These are phyloP conservation scores for Scaptomyza montana DNA, from an alignment of 1,140 invertebrate genomes.

Conservation along the genomic window DNA sequence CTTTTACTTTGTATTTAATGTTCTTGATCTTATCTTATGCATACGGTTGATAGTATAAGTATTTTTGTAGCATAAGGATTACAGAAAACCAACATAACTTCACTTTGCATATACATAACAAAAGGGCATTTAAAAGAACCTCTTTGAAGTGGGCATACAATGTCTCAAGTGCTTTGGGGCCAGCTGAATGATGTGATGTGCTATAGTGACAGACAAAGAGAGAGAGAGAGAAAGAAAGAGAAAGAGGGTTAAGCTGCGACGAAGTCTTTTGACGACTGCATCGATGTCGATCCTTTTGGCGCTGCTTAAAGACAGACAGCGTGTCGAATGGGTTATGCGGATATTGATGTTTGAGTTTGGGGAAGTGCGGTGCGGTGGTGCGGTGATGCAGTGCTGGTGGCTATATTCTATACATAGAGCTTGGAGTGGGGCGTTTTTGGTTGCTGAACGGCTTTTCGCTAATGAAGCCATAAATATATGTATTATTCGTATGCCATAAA, in stretches of 20 bases:
- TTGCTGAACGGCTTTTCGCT: conserved; percentile 60
- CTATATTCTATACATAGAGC: background rate
- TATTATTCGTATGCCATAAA: conserved; percentile 76
- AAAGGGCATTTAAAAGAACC: conserved; percentile 57
- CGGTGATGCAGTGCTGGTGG: conserved; percentile 5
- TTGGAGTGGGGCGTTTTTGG: conserved; percentile 32
- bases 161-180: conserved; percentile 64
- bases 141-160: conserved; percentile 72
- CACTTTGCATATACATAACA: conserved; percentile 42
- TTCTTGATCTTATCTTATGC: background rate
- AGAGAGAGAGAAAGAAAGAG: conserved; percentile 26
- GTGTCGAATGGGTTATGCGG: conserved; percentile 65
- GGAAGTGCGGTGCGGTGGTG: background rate
- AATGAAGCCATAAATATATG: conserved; percentile 83
- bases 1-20: background rate
- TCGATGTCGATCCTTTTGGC: conserved; percentile 70
- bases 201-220: conserved; percentile 20
- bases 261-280: conserved; percentile 55
- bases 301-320: conserved; percentile 74
- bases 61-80: conserved; percentile 21
- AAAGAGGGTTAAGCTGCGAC: conserved; percentile 31
- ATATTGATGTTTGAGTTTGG: background rate
- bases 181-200: conserved; percentile 40
- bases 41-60: background rate
- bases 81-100: conserved; percentile 5